Evolutionary conservation across 2,113 vertebrate genomes (phyloP), one percentile per base, ranked within the genome.

Genomic region (Lasiurus borealis): DNA sequence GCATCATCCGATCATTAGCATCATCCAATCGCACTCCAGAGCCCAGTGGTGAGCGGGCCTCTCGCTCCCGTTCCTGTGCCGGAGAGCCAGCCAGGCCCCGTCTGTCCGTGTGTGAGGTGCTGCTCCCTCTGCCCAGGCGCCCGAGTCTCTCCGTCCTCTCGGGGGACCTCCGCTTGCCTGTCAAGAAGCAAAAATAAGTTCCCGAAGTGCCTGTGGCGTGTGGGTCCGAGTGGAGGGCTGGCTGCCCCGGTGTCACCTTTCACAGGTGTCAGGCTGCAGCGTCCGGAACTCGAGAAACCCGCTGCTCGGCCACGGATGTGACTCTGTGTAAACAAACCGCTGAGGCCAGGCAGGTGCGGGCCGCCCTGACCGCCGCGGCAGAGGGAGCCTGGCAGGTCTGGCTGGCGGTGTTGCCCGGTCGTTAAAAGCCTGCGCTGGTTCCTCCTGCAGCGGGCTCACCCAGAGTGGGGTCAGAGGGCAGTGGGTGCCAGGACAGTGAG

Each of bases 1-100:
- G n/a, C 40, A 21, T 15, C 64, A 2, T 19, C 12, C 0, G 3
- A 1, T n/a, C n/a, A n/a, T n/a, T n/a, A n/a, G n/a, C n/a, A n/a
- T n/a, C n/a, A n/a, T n/a, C n/a, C n/a, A n/a, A n/a, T 31, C 21
- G 6, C 14, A 3, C 36, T 4, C 21, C 2, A 44, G 71, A 36
- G 23, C 40, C 4, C 3, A 12, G 31, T 5, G 6, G 16, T 2
- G 5, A 18, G 6, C 10, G 34, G 54, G 13, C n/a, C 10, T 1
- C 76, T 8, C 2, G 40, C 48, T 69, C 25, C 1, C 2, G 19
- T 31, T 25, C 59, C 18, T 0, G 44, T 21, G 57, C 66, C 75
- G 15, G 9, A 34, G 81, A 75, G 36, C 59, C 62, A 44, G 68
- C 12, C 54, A 21, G 19, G 54, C 52, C 52, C 25, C 7, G 36